These are phyloP conservation scores for Puntigrus tetrazona DNA, from an alignment of 2,113 vertebrate genomes.

Conservation along the genomic window DNA sequence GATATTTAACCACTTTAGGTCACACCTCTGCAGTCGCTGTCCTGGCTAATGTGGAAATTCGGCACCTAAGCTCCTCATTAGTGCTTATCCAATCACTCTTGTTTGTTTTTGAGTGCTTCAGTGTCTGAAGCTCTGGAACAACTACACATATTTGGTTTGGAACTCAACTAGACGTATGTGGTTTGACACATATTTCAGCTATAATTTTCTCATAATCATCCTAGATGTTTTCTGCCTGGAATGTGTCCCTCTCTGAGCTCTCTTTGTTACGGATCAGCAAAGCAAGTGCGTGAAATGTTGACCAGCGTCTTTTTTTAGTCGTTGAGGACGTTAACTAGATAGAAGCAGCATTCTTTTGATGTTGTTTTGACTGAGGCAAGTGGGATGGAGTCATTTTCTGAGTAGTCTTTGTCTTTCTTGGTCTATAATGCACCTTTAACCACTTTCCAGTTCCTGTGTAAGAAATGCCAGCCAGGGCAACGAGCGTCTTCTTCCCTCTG, in stretches of 20 bases:
- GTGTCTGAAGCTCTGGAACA: slow-evolving; percentile 6
- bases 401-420: neutral
- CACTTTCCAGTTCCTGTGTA: neutral
- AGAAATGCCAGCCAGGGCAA: neutral
- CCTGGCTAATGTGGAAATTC: neutral
- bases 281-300: neutral
- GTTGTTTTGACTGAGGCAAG: neutral
- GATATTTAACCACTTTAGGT: neutral
- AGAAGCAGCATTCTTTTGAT: neutral
- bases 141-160: too few relatives aligned
- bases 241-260: slow-evolving; percentile 40
- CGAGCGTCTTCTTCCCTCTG: neutral
- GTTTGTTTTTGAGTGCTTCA: neutral
- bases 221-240: slow-evolving; percentile 25
- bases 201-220: slow-evolving; percentile 1
- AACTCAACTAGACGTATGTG: too few relatives aligned
- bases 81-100: too few relatives aligned
- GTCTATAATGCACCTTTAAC: neutral
- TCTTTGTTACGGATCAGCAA: slow-evolving; percentile 37
- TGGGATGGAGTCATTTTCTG: neutral
- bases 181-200: neutral
- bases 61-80: too few relatives aligned
- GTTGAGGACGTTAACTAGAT: neutral
- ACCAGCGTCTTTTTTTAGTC: neutral
- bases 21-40: neutral